Conservation (phyloP, 2,113 vertebrate species). For the Alexandromys fortis region DNA sequence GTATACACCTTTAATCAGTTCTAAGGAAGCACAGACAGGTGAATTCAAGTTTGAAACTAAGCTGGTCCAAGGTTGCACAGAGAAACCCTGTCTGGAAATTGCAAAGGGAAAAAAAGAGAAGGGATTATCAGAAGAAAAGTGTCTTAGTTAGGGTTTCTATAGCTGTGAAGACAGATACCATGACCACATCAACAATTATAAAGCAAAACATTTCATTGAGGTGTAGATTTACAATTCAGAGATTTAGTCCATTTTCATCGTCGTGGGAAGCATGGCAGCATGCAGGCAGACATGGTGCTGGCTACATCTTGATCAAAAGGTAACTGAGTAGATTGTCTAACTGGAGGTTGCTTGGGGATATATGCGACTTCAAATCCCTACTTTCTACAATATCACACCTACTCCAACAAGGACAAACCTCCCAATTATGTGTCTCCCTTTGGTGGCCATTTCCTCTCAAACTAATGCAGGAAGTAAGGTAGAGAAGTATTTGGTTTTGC, state of each 20-base stretch:
- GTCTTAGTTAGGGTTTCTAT: background rate
- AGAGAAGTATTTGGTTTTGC: background rate
- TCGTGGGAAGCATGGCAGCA: background rate
- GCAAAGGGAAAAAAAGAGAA: too few relatives aligned
- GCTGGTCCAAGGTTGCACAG: background rate
- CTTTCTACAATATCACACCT: background rate
- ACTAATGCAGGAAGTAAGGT: background rate
- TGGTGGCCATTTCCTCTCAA: background rate
- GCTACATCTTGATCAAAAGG: background rate
- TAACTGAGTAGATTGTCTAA: background rate
- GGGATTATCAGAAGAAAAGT: background rate
- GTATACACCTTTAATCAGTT: background rate
- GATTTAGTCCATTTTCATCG: background rate
- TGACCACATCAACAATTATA: background rate
- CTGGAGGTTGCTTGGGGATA: background rate
- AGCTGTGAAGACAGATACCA: background rate
- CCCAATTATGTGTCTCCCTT: background rate
- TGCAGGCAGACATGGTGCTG: rapidly evolving
- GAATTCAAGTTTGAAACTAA: rapidly evolving
- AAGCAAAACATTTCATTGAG: background rate
- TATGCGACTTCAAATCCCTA: background rate
- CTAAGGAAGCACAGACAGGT: background rate
- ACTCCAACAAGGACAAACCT: background rate
- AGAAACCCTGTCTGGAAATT: background rate
- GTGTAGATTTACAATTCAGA: background rate